Evolutionary conservation across 1,140 invertebrate species (phyloP).

Genomic region (Papilio polytes): DNA sequence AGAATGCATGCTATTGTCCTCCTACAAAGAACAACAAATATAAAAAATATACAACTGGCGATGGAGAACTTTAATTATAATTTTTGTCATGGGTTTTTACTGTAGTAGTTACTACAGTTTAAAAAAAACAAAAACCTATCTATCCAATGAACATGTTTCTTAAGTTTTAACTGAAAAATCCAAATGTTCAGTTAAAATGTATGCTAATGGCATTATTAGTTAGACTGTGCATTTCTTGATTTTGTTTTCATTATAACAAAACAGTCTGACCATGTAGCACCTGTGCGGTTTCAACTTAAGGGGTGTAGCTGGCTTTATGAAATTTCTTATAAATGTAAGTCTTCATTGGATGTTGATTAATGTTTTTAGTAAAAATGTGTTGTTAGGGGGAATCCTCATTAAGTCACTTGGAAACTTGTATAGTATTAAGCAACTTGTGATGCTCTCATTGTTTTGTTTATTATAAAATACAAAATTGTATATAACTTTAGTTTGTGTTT

Average conservation of each 20-base stretch:
- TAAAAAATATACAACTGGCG: slow-evolving; percentile 82
- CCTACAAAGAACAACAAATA: slow-evolving; percentile 80
- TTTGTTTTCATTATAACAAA: no score
- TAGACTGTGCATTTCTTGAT: no score
- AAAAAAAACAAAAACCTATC: neutral
- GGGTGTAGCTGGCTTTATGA: neutral
- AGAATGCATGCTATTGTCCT: slow-evolving; percentile 90
- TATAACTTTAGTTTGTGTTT: slow-evolving; percentile 40
- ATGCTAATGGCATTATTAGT: no score
- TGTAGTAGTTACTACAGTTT: no score
- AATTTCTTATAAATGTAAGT: neutral
- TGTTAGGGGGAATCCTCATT: neutral
- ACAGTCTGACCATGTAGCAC: no score
- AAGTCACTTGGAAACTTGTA: neutral
- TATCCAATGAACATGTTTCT: no score
- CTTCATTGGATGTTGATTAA: neutral
- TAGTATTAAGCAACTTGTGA: neutral
- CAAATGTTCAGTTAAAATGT: no score
- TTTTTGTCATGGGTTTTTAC: neutral
- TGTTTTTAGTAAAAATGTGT: neutral
- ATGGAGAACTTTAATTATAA: slow-evolving; percentile 72
- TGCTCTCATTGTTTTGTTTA: neutral
- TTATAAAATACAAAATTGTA: slow-evolving; percentile 16
- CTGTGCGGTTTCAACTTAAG: no score
- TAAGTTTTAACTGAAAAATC: no score